phyloP scores from a whole-genome alignment of 2,888 invertebrate species.

The Thyatira batis region DNA sequence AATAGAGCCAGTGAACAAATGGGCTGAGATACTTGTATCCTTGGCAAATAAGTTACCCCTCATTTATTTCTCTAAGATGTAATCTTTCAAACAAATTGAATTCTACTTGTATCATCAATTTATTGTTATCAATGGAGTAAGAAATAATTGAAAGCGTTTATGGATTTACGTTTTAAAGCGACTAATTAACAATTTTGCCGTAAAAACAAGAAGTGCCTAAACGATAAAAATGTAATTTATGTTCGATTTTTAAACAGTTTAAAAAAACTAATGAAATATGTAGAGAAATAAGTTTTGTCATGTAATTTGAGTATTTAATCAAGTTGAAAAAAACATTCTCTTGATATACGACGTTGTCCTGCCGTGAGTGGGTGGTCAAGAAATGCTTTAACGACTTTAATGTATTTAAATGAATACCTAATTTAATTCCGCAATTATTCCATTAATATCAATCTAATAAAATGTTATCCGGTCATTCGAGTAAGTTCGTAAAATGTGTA shows the following conservation, averaged over 20 bases:
- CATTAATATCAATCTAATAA: background rate
- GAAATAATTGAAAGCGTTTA: conserved; percentile 37
- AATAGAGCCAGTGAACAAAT: conserved; percentile 44
- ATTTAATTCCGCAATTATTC: background rate
- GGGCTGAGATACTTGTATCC: conserved; percentile 40
- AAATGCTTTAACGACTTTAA: background rate
- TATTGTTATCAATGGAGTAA: conserved; percentile 42
- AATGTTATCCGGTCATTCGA: too few species aligned
- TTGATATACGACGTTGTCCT: background rate
- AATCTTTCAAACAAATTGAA: conserved; percentile 55
- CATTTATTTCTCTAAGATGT: conserved; percentile 37
- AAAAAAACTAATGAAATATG: background rate
- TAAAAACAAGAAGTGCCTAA: background rate
- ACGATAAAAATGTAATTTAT: background rate
- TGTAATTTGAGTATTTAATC: background rate
- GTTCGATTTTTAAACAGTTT: background rate
- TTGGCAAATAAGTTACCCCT: conserved; percentile 26
- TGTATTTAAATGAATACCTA: background rate
- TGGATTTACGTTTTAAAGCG: background rate
- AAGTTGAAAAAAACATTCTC: background rate
- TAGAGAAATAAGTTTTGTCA: background rate
- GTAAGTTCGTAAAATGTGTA: too few species aligned
- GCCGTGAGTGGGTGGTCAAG: background rate
- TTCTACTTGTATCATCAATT: conserved; percentile 42
- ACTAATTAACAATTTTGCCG: background rate